Base-by-base conservation (phyloP, 2,113 vertebrate species). In the Sinocyclocheilus anshuiensis region DNA sequence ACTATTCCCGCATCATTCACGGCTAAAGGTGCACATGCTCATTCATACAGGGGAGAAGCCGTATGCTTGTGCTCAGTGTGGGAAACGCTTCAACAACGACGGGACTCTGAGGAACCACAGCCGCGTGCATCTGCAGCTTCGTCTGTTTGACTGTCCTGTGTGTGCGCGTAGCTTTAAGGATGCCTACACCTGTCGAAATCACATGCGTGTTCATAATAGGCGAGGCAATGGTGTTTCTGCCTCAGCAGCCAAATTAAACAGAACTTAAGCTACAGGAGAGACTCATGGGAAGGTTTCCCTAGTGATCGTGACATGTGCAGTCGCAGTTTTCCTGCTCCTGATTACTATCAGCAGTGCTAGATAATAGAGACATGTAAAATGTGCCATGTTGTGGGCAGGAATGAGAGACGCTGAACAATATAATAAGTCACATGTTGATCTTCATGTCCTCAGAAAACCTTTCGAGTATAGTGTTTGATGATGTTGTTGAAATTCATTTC, bases 141-240 rank as follows among this genome's bases (percentile, higher is more conserved):
- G 87, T 33, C 65, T 88, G 1, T 84, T 78, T 57, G 76, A 89
- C 89, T 92, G 93, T 83, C 69, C 61, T 0, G 90, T 74, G 22
- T 93, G 93, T 61, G 1, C 87, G 65, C 88, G 50, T 59, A 88
- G 86, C 12, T 92, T 92, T 88, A 81, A 63, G 81, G 90, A 86
- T 29, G 87, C 91, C 85, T 92, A 4, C 93, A 94, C 89, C 3
- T 92, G 9, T 90, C 89, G 89, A 16, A 92, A 89, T 83, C 92
- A 92, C 90, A 59, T 86, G 76, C 67, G 53, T 12, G 59, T 77
- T n/a, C 84, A 86, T 81, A 57, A 36, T 15, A 81, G 74, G 74
- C 53, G 74, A 76, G 6, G 33, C 29, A n/a, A 6, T 3, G 29
- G 4, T 59, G 22, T n/a, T 24, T 39, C 29, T n/a, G 26, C 26